Percentiles rank a stretch among this genome's conserved stretches.
These are phyloP conservation scores for Scaptomyza polygonia DNA, from an alignment of 2,888 invertebrate species.

Conservation along the genomic window DNA sequence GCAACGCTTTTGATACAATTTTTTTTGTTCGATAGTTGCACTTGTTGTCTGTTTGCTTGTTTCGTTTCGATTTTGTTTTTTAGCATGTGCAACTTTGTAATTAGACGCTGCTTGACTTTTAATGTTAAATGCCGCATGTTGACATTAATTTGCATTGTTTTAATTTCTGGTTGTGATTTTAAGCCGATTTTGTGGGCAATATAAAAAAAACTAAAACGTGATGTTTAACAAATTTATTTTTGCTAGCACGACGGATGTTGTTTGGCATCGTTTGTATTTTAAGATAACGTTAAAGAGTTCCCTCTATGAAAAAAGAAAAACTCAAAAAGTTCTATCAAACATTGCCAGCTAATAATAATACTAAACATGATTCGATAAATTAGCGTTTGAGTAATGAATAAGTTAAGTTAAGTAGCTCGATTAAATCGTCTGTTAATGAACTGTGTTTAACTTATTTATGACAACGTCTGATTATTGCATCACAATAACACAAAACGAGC, in stretches of 20 bases:
- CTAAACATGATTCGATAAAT: neutral
- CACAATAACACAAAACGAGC: conserved; percentile 40
- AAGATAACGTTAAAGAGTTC: conserved; percentile 30
- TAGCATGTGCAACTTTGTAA: conserved; percentile 51
- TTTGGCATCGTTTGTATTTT: conserved; percentile 61
- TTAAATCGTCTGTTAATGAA: conserved; percentile 43
- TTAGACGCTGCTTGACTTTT: conserved; percentile 66
- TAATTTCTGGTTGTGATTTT: conserved; percentile 26
- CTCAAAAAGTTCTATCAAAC: too few relatives aligned
- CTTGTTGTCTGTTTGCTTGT: conserved; percentile 37
- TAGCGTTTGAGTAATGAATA: neutral
- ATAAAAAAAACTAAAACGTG: conserved; percentile 3
- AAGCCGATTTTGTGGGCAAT: neutral
- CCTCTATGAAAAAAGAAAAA: too few relatives aligned
- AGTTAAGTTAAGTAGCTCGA: conserved; percentile 6
- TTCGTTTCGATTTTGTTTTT: conserved; percentile 13
- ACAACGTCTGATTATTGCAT: conserved; percentile 21
- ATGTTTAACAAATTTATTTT: conserved; percentile 42
- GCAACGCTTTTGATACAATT: conserved; percentile 58
- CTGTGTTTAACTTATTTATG: conserved; percentile 42
- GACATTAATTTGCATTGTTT: conserved; percentile 70
- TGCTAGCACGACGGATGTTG: conserved; percentile 53
- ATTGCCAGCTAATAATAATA: too few relatives aligned
- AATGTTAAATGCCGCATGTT: conserved; percentile 62
- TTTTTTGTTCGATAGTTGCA: conserved; percentile 42